Conservation (phyloP, 2,797 vertebrate species). For the Vireo griseus region DNA sequence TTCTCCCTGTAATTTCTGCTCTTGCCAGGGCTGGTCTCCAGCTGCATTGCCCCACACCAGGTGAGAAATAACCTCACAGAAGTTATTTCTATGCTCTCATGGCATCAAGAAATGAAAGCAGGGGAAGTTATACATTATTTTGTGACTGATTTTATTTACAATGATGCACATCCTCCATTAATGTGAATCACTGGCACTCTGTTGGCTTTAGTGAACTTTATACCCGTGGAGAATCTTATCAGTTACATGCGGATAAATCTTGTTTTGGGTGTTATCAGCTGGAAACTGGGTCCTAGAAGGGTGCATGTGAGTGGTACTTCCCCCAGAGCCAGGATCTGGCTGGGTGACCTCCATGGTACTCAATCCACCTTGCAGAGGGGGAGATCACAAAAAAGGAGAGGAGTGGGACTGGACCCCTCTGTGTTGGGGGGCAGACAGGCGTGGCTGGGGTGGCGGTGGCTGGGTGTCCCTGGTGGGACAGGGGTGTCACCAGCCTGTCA, state of each 20-base stretch:
- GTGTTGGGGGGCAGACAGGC: rapidly evolving
- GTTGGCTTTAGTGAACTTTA: background rate
- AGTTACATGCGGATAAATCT: rapidly evolving
- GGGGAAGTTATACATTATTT: background rate
- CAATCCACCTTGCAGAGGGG: rapidly evolving
- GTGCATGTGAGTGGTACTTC: background rate
- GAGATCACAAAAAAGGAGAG: background rate
- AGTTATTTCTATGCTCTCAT: background rate
- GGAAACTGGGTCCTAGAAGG: background rate
- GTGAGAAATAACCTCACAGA: background rate
- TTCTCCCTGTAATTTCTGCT: background rate
- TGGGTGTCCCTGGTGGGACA: background rate
- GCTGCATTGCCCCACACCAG: background rate
- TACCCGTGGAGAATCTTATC: rapidly evolving
- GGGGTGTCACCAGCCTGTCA: background rate
- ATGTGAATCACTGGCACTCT: background rate
- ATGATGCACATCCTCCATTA: rapidly evolving
- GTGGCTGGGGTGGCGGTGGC: rapidly evolving
- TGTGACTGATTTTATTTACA: background rate
- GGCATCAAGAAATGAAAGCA: background rate
- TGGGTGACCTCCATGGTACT: background rate
- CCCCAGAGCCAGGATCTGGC: background rate
- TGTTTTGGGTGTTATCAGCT: rapidly evolving
- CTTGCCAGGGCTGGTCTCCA: background rate
- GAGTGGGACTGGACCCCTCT: rapidly evolving